Base-by-base conservation (phyloP, 2,797 vertebrate species). In the Xyrichtys novacula region DNA sequence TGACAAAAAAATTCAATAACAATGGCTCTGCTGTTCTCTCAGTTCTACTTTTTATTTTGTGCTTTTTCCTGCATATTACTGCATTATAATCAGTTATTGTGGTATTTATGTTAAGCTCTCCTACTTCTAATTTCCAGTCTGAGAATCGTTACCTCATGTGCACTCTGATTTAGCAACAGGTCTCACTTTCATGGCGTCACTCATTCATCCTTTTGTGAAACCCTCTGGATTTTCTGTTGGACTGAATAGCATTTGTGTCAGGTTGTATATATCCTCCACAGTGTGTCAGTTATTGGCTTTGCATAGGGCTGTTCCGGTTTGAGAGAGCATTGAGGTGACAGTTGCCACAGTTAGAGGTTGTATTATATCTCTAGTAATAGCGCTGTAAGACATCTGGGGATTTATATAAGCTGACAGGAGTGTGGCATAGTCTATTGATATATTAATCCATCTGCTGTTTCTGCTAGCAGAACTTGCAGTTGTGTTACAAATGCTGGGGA, bases 401-500 rank as follows among this genome's bases (percentile, higher is more conserved):
- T 89, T 88, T 85, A 72, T 53, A 78, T 66, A 84, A 77, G 79
- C 79, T 85, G 85, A 81, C 83, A 73, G 78, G 60, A 75, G 77
- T 84, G 74, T 52, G 57, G 73, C 31, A 48, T 64, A 22, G 71
- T 63, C 71, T 82, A 71, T 79, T 82, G 65, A 81, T 78, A 75
- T 63, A 76, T 76, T 90, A 82, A 87, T 81, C 80, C 48, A 3
- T 69, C 74, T 73, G 53, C 43, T 23, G 17, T 76, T 78, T 68
- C 47, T 71, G 25, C 59, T 63, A 48, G 38, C 40, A 76, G 70
- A 76, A 59, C 57, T 74, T 74, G 46, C 38, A 22, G 36, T 38
- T 17, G 34, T 68, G 65, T 6, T 59, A 58, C 39, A 77, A 71
- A 73, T 64, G 28, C 47, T 67, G 55, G 25, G 50, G 47, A 81